Evolutionary conservation across 2,888 invertebrate genomes (phyloP), one percentile per base, ranked within the genome.

Genomic region (Tachina grossa): DNA sequence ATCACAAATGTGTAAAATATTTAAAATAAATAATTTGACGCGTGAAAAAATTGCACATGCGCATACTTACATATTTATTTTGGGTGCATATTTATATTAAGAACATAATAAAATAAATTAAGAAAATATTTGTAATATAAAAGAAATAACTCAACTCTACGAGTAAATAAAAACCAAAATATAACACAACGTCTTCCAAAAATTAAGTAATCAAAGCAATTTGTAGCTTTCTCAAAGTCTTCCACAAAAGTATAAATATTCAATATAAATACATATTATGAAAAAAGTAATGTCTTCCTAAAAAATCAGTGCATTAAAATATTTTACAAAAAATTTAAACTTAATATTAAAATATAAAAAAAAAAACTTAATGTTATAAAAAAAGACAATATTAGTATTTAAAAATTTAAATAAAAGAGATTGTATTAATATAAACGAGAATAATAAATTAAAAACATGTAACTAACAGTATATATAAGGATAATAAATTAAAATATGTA

Each of bases 161-260:
- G 14, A 65, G 47, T 22, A 22, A 81, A 85, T 88, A 53, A 85
- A 87, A 88, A 66, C 53, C 66, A 63, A 61, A 81, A 79, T 55
- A 55, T 55, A 87, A 90, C 88, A 87, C 87, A 89, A 85, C 74
- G 90, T 90, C 89, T 91, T 90, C 90, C 89, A 88, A 83, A n/a
- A 74, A 59, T 84, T 9, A 77, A 79, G 75, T 65, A 68, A 49
- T 45, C n/a, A 31, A 77, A 68, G 45, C 31, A 19, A 41, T 41
- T 61, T 39, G 55, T 45, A 22, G 13, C 41, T 69, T n/a, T 47
- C 61, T 22, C 39, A 72, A 74, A 49, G 72, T 83, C 78, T 72
- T 72, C 83, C 72, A 78, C 59, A 71, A 66, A 57, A 71, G 57
- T 66, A 69, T 77, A 59, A 82, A 82, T 82, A 75, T 53, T 68